Percentiles rank a stretch among this genome's conserved stretches.
These are phyloP conservation scores for Pimephales promelas DNA, from an alignment of 2,113 vertebrate species.

Conservation along the genomic window DNA sequence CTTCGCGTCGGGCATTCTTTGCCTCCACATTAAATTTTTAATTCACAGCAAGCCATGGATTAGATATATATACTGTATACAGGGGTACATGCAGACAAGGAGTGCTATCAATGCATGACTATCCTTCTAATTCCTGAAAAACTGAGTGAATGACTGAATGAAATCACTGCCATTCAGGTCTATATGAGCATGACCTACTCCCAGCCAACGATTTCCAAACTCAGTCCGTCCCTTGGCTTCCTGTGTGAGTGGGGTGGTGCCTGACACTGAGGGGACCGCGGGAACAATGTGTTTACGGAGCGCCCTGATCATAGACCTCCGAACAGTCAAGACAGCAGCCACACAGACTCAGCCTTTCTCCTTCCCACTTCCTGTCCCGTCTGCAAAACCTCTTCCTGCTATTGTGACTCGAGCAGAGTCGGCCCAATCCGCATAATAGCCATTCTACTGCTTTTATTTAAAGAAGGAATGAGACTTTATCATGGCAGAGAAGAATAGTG, in stretches of 20 bases:
- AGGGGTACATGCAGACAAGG: too few species aligned
- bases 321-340: conserved; percentile 43
- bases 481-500: conserved; percentile 57
- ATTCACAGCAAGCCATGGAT: too few species aligned
- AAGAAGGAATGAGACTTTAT: conserved; percentile 56
- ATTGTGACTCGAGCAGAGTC: conserved; percentile 67
- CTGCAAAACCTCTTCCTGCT: conserved; percentile 69
- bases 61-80: too few species aligned
- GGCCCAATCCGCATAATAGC: conserved; percentile 60
- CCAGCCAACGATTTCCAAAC: conserved; percentile 48
- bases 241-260: conserved; percentile 13
- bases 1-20: too few species aligned
- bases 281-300: conserved; percentile 33
- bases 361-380: conserved; percentile 56
- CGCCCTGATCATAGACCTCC: conserved; percentile 5
- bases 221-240: conserved; percentile 26
- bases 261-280: conserved; percentile 37
- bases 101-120: neutral
- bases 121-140: neutral
- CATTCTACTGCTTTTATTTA: conserved; percentile 62
- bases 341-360: conserved; percentile 45
- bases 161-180: conserved; percentile 6
- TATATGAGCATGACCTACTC: neutral
- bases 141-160: neutral
- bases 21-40: too few species aligned